Percentiles rank a stretch among this genome's conserved stretches.
phyloP scores from a whole-genome alignment of 2,113 vertebrate genomes.

The Girardinichthys multiradiatus region DNA sequence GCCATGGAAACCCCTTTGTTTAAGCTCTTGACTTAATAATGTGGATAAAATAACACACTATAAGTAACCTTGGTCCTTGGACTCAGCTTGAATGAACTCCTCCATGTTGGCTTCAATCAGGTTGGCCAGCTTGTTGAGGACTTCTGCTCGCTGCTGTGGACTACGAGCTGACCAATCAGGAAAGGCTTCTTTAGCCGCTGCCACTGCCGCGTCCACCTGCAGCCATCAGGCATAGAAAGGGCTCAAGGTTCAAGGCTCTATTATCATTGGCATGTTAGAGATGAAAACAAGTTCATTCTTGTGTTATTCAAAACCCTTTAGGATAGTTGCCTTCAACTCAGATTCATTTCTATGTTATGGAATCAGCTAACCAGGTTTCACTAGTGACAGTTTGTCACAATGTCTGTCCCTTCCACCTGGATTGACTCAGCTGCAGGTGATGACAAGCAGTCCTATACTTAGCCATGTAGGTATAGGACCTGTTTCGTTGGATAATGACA shows the following conservation, averaged over 20 bases:
- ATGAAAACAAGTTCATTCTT: too few relatives aligned
- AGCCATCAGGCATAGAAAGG: background rate
- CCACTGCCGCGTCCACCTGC: constrained; percentile 90
- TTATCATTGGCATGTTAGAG: background rate
- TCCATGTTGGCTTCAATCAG: constrained; percentile 88
- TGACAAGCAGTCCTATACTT: too few relatives aligned
- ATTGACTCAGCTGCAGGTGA: too few relatives aligned
- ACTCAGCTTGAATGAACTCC: constrained; percentile 91
- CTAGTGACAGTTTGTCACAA: too few relatives aligned
- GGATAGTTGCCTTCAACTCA: too few relatives aligned
- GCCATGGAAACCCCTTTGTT: too few relatives aligned
- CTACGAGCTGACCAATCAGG: constrained; percentile 87
- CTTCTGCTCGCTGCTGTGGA: constrained; percentile 82
- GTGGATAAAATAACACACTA: background rate
- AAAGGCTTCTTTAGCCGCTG: constrained; percentile 89
- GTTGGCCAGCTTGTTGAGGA: constrained; percentile 89
- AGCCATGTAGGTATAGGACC: too few relatives aligned
- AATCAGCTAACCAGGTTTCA: too few relatives aligned
- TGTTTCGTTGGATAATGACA: too few relatives aligned
- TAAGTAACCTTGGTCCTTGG: constrained; percentile 92
- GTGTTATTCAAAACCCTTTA: too few relatives aligned
- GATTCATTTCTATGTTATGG: too few relatives aligned
- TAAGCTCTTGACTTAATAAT: background rate
- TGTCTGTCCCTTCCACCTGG: too few relatives aligned
- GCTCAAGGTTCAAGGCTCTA: background rate